Base-by-base conservation (phyloP, 2,888 invertebrate genomes). In the Dryobota labecula region DNA sequence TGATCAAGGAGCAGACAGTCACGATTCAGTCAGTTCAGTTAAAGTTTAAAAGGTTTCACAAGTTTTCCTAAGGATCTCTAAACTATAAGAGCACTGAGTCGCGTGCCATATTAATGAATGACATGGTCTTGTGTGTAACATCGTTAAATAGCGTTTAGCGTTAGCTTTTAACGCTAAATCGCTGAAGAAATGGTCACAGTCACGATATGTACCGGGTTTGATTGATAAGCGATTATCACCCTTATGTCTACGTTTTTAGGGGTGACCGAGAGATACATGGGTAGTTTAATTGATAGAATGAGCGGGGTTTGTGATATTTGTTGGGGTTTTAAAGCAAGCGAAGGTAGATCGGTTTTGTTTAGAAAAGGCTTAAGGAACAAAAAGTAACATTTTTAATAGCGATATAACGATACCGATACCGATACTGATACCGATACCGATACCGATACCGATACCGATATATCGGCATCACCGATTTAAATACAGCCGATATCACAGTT, bases 121-220 rank as follows among this genome's bases (percentile, higher is more conserved):
- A 84, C 86, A 86, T 85, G 88, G 80, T 85, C 74, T 86, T 85
- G 85, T 85, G 84, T 86, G 88, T 87, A 85, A 84, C 83, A 87
- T 87, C 81, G 87, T 87, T 89, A 89, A 88, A 85, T 84, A 87
- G 87, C 88, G 86, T 88, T 88, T 85, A 88, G 83, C 88, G 85
- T 88, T 89, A 89, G 84, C 73, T 87, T 84, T 73, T 81, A 86
- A 87, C 82, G 83, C 84, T 88, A 84, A 87, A 92, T 89, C 87
- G 84, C 86, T 90, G 89, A 89, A 91, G 88, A 92, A 93, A 88
- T 92, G 89, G 83, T 78, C 74, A 71, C 43, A 74, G 84, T 86
- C 94, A 94, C 93, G 93, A 91, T 84, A 93, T 73, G 63, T 78
- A 66, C 65, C 61, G 63, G 88, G 86, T 86, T 83, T 87, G 85